Conservation (phyloP, 2,888 invertebrate genomes). For the Chironomus riparius region DNA sequence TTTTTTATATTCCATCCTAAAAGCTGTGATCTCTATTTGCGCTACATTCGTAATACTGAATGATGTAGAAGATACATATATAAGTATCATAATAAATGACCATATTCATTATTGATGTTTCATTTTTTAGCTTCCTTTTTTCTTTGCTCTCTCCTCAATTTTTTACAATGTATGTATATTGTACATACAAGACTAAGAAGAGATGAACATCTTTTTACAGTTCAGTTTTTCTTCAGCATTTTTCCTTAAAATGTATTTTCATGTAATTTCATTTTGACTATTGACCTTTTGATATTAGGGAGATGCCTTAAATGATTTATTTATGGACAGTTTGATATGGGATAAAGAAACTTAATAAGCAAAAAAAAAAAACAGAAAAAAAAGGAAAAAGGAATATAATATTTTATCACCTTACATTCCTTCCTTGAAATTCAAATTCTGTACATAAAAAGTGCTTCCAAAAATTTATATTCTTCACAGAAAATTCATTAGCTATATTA, state of each 20-base stretch:
- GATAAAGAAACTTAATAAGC: neutral
- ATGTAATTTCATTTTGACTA: constrained; percentile 25
- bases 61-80: neutral
- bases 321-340: constrained; percentile 25
- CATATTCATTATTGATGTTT: constrained; percentile 25
- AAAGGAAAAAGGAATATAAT: neutral
- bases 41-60: neutral
- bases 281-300: constrained; percentile 19
- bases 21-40: too few species aligned
- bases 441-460: neutral
- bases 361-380: too few species aligned
- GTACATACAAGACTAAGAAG: neutral
- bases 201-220: neutral
- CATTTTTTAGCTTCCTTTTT: neutral
- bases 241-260: constrained; percentile 25
- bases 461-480: neutral
- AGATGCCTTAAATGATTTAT: constrained; percentile 24
- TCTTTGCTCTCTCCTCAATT: neutral
- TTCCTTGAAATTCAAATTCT: neutral
- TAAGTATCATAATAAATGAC: constrained; percentile 21
- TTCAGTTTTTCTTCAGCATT: neutral
- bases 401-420: neutral
- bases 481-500: neutral
- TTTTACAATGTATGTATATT: neutral
- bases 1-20: too few species aligned